phyloP scores from a whole-genome alignment of 2,113 vertebrate genomes.

The Triplophysa siluroides region DNA sequence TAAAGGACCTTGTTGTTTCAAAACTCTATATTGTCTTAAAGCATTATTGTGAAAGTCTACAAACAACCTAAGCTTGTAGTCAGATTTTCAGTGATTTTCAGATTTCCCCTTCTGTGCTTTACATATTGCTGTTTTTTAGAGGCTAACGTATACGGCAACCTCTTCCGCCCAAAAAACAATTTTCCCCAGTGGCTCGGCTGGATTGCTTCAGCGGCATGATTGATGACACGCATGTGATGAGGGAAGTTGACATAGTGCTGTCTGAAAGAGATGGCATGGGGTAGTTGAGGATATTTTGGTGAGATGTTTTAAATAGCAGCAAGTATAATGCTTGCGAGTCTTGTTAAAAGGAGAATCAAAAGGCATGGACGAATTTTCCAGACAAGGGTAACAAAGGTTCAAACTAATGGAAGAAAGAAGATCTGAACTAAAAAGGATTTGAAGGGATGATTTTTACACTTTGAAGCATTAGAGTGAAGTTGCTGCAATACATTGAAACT shows the following conservation, averaged over 20 bases:
- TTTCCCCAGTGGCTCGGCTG: slow-evolving; percentile 34
- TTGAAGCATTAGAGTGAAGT: slow-evolving; percentile 23
- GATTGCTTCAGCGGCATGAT: slow-evolving; percentile 50
- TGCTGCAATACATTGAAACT: slow-evolving; percentile 33
- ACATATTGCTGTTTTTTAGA: slow-evolving; percentile 16
- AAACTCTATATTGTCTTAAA: not conserved
- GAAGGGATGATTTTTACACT: slow-evolving; percentile 13
- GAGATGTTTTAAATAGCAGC: slow-evolving; percentile 29
- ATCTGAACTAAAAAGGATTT: not conserved
- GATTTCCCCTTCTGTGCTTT: not conserved
- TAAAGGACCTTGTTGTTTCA: too few relatives aligned
- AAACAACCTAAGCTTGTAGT: not conserved
- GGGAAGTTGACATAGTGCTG: slow-evolving; percentile 47
- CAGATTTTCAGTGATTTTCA: not conserved
- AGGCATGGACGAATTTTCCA: not conserved
- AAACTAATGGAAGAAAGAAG: not conserved
- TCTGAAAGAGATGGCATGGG: slow-evolving; percentile 29
- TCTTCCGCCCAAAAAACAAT: slow-evolving; percentile 9
- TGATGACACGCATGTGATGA: slow-evolving; percentile 47
- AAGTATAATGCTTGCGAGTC: slow-evolving; percentile 38
- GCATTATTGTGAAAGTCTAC: not conserved
- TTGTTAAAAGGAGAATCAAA: not conserved
- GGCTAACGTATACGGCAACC: not conserved
- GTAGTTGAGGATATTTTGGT: slow-evolving; percentile 36
- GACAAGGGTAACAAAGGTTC: not conserved